Evolutionary conservation across 2,797 vertebrate genomes (phyloP).

Genomic region (Corythornis leucogaster): DNA sequence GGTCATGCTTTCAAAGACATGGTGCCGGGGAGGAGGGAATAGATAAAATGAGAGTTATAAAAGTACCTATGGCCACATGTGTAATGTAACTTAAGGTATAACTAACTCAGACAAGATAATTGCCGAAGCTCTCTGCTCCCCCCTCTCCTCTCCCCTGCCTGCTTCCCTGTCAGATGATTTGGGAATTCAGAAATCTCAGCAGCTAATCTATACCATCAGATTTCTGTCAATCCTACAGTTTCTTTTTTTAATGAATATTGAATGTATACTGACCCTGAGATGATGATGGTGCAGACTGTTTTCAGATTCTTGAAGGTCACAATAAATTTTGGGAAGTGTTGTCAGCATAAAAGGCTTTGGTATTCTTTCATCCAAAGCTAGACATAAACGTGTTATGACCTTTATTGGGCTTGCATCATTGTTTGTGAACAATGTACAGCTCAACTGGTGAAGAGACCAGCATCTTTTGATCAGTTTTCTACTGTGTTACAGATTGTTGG

Average conservation of each 20-base stretch:
- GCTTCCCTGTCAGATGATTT: conserved; percentile 16
- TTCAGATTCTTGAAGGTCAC: conserved; percentile 44
- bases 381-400: conserved; percentile 21
- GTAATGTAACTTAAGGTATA: background rate
- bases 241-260: conserved; percentile 52
- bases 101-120: conserved; percentile 28
- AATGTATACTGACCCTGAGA: conserved; percentile 31
- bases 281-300: conserved; percentile 40
- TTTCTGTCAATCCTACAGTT: conserved; percentile 47
- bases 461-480: conserved; percentile 9
- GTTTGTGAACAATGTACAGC: conserved; percentile 11
- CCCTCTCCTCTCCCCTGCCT: background rate
- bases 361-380: conserved; percentile 38
- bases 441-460: background rate
- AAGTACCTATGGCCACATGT: background rate
- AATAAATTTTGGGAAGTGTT: conserved; percentile 33
- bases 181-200: conserved; percentile 46
- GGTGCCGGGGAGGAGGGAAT: background rate
- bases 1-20: background rate
- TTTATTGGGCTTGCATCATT: conserved; percentile 30
- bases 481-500: conserved; percentile 6
- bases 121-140: background rate
- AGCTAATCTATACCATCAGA: conserved; percentile 53
- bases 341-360: conserved; percentile 9
- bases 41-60: background rate